Conservation (phyloP, 2,113 vertebrate genomes). For the Eudyptes chrysolophus region DNA sequence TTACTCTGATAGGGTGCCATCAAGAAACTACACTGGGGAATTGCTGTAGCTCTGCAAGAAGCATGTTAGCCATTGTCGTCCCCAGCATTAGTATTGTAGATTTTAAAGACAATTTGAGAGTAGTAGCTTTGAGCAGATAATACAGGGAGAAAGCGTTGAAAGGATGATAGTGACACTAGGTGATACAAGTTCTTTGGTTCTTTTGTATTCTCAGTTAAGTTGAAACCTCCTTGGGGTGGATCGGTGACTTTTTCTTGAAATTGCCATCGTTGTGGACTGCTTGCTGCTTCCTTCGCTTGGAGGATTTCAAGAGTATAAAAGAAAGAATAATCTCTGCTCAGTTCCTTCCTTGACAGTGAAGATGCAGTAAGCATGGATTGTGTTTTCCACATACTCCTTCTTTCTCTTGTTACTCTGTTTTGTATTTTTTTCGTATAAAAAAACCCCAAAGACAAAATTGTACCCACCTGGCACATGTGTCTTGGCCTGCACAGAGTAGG, state of each 20-base stretch:
- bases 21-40: neutral
- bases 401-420: neutral
- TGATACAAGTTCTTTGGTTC: neutral
- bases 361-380: neutral
- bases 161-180: neutral
- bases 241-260: neutral
- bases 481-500: neutral
- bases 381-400: neutral
- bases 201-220: neutral
- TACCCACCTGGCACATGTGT: neutral
- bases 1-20: neutral
- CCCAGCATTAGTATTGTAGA: neutral
- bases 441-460: neutral
- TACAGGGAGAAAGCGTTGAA: neutral
- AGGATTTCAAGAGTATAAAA: neutral
- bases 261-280: accelerated
- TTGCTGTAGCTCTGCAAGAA: neutral
- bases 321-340: neutral
- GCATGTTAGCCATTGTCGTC: accelerated
- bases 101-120: neutral
- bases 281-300: neutral
- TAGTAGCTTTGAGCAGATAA: neutral
- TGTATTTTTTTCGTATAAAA: neutral
- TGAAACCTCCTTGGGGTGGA: neutral
- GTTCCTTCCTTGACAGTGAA: neutral